Base-by-base conservation (phyloP, 2,113 vertebrate genomes). In the Merops nubicus region DNA sequence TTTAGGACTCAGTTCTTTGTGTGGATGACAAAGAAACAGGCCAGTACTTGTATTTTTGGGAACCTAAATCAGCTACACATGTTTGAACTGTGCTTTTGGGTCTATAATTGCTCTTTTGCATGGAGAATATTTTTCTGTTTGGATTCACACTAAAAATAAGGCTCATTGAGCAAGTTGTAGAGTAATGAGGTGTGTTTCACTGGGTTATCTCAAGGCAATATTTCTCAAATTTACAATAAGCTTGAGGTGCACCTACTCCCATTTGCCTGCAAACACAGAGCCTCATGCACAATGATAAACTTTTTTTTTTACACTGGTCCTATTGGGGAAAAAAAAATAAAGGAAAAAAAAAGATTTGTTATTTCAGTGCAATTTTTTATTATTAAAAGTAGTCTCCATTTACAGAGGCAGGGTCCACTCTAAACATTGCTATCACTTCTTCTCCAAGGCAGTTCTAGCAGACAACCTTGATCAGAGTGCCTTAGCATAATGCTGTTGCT, bases 1-100 rank as follows among this genome's bases (percentile, higher is more conserved):
- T 99, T 98, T 98, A 98, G 98, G 98, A 98, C 98, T 99, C 98
- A 98, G 98, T 97, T 97, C 98, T 98, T 98, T 98, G 98, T 98
- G 98, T 72, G 81, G 96, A 95, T 98, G 98, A 98, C 98, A 98
- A 98, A 98, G 98, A 98, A 97, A 93, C 95, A 97, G 97, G 97
- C 98, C 96, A 97, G 97, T 97, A 98, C 97, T 98, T 98, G 98
- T 97, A 98, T 98, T 98, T 98, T 98, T 60, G 79, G 76, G 95
- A 95, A 97, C 97, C 97, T 97, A 98, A 97, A 60, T 97, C 96
- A 96, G 96, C 94, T 97, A 96, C 96, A 97, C 97, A 75, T 60
- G 93, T 97, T 98, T 98, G 96, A 97, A 97, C 96, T 91, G 40
- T 91, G 97, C 94, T 97, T 89, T 97, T 92, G 96, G 95, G 95